A percentile compares a stretch with the other conserved stretches of the same genome.
Conservation (phyloP, 2,888 invertebrate genomes). For the Sminthurinus aureus region DNA sequence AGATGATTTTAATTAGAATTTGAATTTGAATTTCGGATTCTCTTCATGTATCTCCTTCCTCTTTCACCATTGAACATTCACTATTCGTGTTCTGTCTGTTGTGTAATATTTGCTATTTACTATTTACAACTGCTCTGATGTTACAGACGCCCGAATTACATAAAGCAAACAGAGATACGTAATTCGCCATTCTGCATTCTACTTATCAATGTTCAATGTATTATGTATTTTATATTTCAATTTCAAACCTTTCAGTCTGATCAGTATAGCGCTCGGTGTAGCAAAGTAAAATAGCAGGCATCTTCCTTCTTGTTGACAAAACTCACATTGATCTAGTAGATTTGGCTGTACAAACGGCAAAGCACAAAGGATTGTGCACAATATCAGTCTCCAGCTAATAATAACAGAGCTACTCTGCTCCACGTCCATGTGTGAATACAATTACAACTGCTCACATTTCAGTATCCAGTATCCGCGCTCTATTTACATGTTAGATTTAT, state of each 20-base stretch:
- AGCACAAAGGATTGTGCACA: too few relatives aligned
- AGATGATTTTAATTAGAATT: not conserved
- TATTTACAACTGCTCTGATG: not conserved
- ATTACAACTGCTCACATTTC: too few relatives aligned
- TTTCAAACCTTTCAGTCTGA: not conserved
- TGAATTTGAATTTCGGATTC: constrained; percentile 12
- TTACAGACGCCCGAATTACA: not conserved
- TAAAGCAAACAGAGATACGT: not conserved
- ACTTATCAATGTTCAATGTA: not conserved
- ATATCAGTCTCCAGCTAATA: too few relatives aligned
- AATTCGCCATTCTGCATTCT: not conserved
- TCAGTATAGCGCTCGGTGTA: too few relatives aligned
- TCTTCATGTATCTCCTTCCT: constrained; percentile 7
- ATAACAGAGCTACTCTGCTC: too few relatives aligned
- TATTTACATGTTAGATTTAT: not conserved
- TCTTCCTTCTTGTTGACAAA: not conserved
- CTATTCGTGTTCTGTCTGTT: not conserved
- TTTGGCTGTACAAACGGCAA: too few relatives aligned
- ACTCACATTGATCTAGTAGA: not conserved
- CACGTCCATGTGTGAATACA: too few relatives aligned
- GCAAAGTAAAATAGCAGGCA: too few relatives aligned
- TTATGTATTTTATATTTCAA: not conserved
- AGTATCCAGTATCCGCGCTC: too few relatives aligned
- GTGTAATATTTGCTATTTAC: not conserved
- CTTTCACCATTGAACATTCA: not conserved